Conservation (phyloP, 2,113 vertebrate species). For the Rhynchomys soricoides region DNA sequence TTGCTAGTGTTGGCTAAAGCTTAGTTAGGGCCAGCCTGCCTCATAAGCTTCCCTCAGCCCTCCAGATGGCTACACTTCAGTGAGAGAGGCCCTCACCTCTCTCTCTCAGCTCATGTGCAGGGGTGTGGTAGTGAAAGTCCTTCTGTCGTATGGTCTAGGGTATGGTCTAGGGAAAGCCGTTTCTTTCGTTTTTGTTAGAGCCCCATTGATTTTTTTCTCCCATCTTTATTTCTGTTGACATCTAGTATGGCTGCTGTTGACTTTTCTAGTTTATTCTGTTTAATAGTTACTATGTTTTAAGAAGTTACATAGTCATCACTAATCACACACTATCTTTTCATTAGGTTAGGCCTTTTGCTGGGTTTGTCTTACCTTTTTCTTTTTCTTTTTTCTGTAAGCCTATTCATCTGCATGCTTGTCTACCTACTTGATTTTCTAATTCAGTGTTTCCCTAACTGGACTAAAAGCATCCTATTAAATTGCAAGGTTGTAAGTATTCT, state of each 20-base stretch:
- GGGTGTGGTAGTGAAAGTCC: neutral
- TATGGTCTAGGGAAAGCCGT: too few relatives aligned
- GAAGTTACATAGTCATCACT: conserved; percentile 28
- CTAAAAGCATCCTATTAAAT: neutral
- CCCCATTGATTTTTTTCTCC: neutral
- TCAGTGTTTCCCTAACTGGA: conserved; percentile 37
- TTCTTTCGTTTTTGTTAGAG: neutral
- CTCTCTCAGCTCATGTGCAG: neutral
- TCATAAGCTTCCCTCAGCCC: neutral
- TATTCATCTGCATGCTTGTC: neutral
- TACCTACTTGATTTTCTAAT: neutral
- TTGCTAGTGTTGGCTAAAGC: neutral
- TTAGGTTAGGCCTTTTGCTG: conserved; percentile 4
- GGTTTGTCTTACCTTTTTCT: neutral
- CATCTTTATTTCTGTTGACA: conserved; percentile 15
- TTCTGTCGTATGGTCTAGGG: neutral
- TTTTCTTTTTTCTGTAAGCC: conserved; percentile 31
- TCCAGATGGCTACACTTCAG: neutral
- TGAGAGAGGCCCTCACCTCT: neutral
- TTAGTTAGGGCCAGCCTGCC: neutral
- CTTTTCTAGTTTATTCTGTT: conserved; percentile 12
- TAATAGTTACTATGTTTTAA: conserved; percentile 60
- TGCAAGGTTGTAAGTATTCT: conserved; percentile 10
- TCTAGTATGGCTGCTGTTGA: conserved; percentile 28
- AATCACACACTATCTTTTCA: neutral